Base-by-base conservation (phyloP, 2,113 vertebrate species). In the Oreochromis aureus region DNA sequence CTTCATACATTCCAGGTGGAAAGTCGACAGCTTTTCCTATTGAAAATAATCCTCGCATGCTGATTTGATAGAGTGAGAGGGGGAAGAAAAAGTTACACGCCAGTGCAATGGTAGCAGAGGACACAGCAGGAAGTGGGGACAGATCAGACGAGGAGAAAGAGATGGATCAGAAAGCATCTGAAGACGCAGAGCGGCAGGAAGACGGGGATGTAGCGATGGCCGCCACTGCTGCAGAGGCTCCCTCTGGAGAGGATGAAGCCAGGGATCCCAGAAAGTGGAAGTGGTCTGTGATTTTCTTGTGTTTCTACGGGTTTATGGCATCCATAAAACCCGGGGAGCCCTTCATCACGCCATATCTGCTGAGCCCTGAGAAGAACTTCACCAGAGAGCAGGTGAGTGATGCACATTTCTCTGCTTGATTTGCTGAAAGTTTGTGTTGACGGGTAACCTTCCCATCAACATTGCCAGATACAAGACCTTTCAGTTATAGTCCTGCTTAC, bases 231-330 rank as follows among this genome's bases (percentile, higher is more conserved):
- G n/a, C 79, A 1, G 84, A 89, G 6, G 18, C 85, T 80, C 54
- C 88, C 0, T 15, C 81, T 7, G 51, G 90, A 6, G 66, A 27
- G 2, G 80, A 63, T 30, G 87, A 89, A 27, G 13, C 48, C n/a
- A 36, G 2, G 8, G 56, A 88, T 6, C 56, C 84, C 34, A 71
- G 44, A 12, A 90, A 94, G 12, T 97, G 97, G 97, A 95, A 92
- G 22, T 94, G 92, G 90, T 94, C 97, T 0, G 97, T 98, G 6
- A 80, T 93, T 48, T 98, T 95, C 80, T 92, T 98, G 55, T 98
- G 98, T 80, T 95, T 98, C 87, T 98, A 97, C 0, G 98, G 98
- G 51, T 98, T 98, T 89, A 96, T 98, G 97, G 66, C 92, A 0
- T 97, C 98, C 51, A 86, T 98, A 32, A 96, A 96, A 71, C 98